Evolutionary conservation across 1,140 invertebrate genomes (phyloP).

Genomic region (Triops longicaudatus): DNA sequence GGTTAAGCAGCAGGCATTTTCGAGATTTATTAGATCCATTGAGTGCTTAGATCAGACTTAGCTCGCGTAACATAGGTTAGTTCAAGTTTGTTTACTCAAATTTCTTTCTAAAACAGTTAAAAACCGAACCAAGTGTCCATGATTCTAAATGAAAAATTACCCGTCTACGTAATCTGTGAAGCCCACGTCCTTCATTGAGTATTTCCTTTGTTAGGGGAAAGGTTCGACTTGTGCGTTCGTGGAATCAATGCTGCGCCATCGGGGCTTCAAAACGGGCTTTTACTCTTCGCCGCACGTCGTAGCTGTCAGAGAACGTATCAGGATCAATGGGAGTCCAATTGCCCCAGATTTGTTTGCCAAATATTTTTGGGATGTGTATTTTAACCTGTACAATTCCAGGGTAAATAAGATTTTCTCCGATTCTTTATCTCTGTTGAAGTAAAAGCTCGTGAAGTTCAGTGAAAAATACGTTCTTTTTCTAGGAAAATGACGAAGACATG

Average conservation of each 20-base stretch:
- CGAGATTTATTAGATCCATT: not conserved
- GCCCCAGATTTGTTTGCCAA: slow-evolving; percentile 60
- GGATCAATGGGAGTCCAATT: slow-evolving; percentile 74
- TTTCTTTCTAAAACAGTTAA: too few species aligned
- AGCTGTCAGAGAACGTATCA: slow-evolving; percentile 82
- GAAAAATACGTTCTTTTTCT: slow-evolving; percentile 20
- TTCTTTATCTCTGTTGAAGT: slow-evolving; percentile 2
- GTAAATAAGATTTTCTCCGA: slow-evolving; percentile 34
- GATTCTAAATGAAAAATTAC: too few species aligned
- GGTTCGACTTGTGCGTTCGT: slow-evolving; percentile 86
- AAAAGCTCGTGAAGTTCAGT: slow-evolving; percentile 3
- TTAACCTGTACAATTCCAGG: slow-evolving; percentile 46
- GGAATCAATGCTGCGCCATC: slow-evolving; percentile 76
- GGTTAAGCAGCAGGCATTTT: too few species aligned
- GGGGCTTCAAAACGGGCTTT: slow-evolving; percentile 86
- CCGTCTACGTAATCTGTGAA: too few species aligned
- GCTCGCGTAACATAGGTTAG: too few species aligned
- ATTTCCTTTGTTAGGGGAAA: slow-evolving; percentile 39
- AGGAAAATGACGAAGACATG: slow-evolving; percentile 61
- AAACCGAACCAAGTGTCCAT: too few species aligned
- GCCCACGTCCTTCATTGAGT: too few species aligned
- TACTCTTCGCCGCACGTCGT: slow-evolving; percentile 93
- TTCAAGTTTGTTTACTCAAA: too few species aligned
- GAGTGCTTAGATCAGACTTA: too few species aligned
- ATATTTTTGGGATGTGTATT: slow-evolving; percentile 78